Evolutionary conservation across 2,888 invertebrate genomes (phyloP).

Genomic region (Pristionchus maxplancki): DNA sequence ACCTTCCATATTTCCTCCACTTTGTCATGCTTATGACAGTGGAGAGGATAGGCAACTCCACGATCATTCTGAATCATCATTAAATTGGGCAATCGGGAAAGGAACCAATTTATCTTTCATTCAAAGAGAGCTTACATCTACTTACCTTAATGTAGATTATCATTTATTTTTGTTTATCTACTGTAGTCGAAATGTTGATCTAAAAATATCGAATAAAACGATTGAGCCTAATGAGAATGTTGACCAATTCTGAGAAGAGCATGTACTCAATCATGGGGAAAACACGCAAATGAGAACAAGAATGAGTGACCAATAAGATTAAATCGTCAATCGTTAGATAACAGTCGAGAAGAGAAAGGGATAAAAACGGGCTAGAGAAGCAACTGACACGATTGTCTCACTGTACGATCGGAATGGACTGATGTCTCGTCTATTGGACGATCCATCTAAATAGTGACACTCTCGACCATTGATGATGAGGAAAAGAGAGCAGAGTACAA

Average conservation of each 20-base stretch:
- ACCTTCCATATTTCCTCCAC: slow-evolving; percentile 20
- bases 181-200: background rate
- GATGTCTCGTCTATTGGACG: background rate
- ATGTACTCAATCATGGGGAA: background rate
- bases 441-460: background rate
- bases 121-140: too few relatives aligned
- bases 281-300: background rate
- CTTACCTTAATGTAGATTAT: slow-evolving; percentile 2
- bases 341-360: background rate
- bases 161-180: background rate
- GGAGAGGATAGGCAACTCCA: background rate
- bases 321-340: background rate
- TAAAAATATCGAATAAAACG: background rate
- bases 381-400: background rate
- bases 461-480: background rate
- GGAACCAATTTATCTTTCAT: too few relatives aligned
- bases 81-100: too few relatives aligned
- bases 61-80: background rate
- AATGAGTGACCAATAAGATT: background rate
- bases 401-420: background rate
- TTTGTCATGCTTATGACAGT: background rate
- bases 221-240: background rate
- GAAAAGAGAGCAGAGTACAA: background rate
- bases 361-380: background rate
- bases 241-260: background rate